Conservation (phyloP, 35 echinoderm and acorn worm genomes). For the Acanthaster planci region DNA sequence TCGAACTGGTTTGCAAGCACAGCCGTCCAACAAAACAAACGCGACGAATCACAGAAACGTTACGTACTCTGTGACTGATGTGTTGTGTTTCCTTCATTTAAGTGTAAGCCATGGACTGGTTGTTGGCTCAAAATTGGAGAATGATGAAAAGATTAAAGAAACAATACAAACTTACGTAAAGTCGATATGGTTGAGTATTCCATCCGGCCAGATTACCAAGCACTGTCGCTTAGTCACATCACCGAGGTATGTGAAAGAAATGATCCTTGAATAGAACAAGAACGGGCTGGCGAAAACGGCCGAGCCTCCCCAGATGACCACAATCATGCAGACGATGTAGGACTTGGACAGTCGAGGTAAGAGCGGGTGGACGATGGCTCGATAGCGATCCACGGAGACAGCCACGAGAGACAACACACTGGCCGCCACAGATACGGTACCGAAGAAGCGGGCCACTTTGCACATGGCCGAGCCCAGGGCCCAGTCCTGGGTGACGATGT, state of each 20-base stretch:
- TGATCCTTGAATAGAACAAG: constrained; percentile 49
- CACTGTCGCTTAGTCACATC: constrained; percentile 31
- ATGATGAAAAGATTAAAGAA: neutral
- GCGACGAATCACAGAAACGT: too few species aligned
- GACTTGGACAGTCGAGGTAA: constrained; percentile 70
- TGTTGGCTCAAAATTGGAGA: too few species aligned
- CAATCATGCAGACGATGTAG: constrained; percentile 53
- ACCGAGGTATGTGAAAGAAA: constrained; percentile 37
- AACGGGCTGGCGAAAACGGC: constrained; percentile 53
- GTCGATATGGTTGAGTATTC: neutral
- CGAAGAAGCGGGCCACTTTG: constrained; percentile 64
- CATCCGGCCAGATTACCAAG: constrained; percentile 57
- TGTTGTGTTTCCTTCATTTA: too few species aligned
- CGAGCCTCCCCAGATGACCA: constrained; percentile 59
- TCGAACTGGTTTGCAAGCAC: too few species aligned
- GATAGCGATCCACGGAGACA: constrained; percentile 80
- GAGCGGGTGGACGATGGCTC: constrained; percentile 86
- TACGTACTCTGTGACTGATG: too few species aligned
- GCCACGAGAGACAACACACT: constrained; percentile 81
- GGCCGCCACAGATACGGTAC: constrained; percentile 59
- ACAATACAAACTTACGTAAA: neutral
- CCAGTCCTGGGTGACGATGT: constrained; percentile 71
- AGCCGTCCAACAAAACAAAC: too few species aligned
- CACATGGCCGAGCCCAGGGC: constrained; percentile 53
- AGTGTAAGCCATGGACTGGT: too few species aligned